Base-by-base conservation (phyloP, 2,113 vertebrate genomes). In the Poeciliopsis occidentalis region DNA sequence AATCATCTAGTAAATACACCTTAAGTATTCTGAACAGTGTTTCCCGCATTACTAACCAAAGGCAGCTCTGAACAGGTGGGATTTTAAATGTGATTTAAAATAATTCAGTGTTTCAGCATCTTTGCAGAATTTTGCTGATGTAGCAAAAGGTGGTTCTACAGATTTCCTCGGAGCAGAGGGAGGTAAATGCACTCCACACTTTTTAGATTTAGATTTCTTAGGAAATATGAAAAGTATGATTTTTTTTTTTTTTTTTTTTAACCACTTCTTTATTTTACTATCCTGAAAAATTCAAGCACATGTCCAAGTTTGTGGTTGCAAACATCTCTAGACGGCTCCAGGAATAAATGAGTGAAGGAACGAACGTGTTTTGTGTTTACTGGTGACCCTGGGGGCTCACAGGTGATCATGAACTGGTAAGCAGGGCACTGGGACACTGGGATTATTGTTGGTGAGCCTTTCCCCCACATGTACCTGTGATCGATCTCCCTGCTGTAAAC, bases 361-460 rank as follows among this genome's bases (percentile, higher is more conserved):
- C 1, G 0, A 47, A 41, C 3, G 12, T 13, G 39, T 41, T 65
- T 34, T 39, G 32, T 63, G 67, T 61, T 64, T 75, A 22, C 88
- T 85, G 12, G 39, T 90, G 81, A 86, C 71, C 60, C 34, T 72
- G 32, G 0, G 0, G 4, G 81, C 77, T 81, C 62, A 89, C 75
- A 77, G 67, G 68, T 54, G 90, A 91, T 92, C 88, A 91, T 67
- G 73, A 88, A 75, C 83, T 70, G 88, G 82, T 89, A 86, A 89
- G 84, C 78, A 32, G 86, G 87, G 76, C 86, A 89, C 71, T 86
- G 80, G 88, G 84, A 80, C 88, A 85, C 71, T 1, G 27, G 79
- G 71, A 41, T 86, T 80, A 84, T 60, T 27, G 27, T 75, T 54
- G 79, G 75, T 85, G 79, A 72, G 24, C 68, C 66, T 70, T 78